These are phyloP conservation scores for Byasa hedistus DNA, from an alignment of 2,888 invertebrate species.

Conservation along the genomic window DNA sequence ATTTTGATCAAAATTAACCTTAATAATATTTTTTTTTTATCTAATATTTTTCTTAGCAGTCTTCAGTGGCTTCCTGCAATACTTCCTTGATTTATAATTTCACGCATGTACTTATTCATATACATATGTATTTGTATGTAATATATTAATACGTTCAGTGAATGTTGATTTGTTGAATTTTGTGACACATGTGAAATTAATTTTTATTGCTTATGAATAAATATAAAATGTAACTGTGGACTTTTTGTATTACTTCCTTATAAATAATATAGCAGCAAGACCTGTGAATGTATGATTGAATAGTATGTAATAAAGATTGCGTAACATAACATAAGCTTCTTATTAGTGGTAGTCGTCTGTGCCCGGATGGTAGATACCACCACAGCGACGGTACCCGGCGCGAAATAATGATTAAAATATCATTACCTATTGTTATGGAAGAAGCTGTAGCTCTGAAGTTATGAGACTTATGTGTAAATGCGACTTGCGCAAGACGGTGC, in stretches of 20 bases:
- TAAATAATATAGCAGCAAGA: not conserved
- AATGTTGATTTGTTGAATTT: constrained; percentile 62
- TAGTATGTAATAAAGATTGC: not conserved
- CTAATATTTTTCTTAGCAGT: constrained; percentile 40
- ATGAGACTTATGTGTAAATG: too few relatives aligned
- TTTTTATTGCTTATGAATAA: constrained; percentile 80
- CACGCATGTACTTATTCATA: constrained; percentile 36
- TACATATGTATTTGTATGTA: constrained; percentile 14
- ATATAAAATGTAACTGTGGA: constrained; percentile 57
- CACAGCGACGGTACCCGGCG: too few relatives aligned
- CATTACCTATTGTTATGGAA: too few relatives aligned
- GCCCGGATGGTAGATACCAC: too few relatives aligned
- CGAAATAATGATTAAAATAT: too few relatives aligned
- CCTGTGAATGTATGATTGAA: not conserved
- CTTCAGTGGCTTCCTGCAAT: constrained; percentile 59
- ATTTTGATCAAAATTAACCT: constrained; percentile 37
- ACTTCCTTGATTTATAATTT: constrained; percentile 53
- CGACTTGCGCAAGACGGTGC: too few relatives aligned
- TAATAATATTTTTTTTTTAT: constrained; percentile 28
- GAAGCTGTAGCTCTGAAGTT: too few relatives aligned
- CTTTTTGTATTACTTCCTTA: constrained; percentile 36
- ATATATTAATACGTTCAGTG: constrained; percentile 55
- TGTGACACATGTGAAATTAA: constrained; percentile 70
- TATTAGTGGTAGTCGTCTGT: too few relatives aligned
- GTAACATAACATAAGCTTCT: too few relatives aligned